These are phyloP conservation scores for Anguilla megastoma DNA, from an alignment of 2,797 vertebrate species.

Conservation along the genomic window DNA sequence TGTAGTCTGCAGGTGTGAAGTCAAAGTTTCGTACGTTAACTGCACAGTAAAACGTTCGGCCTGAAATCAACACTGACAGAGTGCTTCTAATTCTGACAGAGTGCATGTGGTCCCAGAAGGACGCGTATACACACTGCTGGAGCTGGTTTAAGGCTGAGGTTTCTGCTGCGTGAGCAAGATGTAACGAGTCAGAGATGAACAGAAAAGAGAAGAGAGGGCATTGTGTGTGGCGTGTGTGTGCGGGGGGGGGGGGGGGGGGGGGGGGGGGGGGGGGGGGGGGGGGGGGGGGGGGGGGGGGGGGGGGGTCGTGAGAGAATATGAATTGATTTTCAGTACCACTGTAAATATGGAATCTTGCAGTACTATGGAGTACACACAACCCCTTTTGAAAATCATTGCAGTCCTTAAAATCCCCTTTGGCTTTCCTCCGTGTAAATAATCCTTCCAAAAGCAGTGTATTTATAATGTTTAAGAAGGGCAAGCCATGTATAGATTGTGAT, in stretches of 20 bases:
- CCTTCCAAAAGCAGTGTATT: conserved; percentile 82
- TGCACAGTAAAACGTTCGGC: neutral
- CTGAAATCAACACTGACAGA: neutral
- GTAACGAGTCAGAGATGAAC: neutral
- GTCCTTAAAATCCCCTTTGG: conserved; percentile 39
- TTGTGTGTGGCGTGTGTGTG: conserved; percentile 3
- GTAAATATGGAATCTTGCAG: conserved; percentile 46
- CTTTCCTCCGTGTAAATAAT: conserved; percentile 77
- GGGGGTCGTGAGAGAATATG: neutral
- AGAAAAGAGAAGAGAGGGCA: neutral
- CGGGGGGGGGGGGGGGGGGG: neutral
- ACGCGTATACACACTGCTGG: neutral
- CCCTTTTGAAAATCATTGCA: conserved; percentile 45
- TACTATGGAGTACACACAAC: conserved; percentile 30
- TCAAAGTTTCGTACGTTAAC: neutral
- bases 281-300: neutral
- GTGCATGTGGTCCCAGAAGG: neutral
- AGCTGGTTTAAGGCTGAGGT: neutral
- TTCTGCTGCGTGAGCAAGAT: neutral
- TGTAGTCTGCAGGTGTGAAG: neutral
- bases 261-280: neutral
- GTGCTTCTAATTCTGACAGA: neutral
- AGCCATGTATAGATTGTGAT: conserved; percentile 87
- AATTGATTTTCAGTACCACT: conserved; percentile 36
- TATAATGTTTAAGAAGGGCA: conserved; percentile 79